Percentiles rank a stretch among this genome's conserved stretches.
Conservation (phyloP, 2,797 vertebrate genomes). For the Coregonus suidteri region DNA sequence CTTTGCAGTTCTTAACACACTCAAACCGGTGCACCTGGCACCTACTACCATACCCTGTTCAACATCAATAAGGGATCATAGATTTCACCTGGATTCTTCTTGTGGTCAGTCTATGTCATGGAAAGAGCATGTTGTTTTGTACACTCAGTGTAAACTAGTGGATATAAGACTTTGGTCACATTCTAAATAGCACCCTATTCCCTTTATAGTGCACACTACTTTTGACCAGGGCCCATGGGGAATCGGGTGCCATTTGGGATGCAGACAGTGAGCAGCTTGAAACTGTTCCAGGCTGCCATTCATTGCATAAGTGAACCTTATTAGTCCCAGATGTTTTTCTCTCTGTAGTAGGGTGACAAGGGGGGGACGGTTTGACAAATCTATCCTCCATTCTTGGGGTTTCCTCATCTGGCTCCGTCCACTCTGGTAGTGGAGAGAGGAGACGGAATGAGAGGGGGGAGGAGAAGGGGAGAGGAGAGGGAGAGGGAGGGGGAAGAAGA, state of each 20-base stretch:
- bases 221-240: not conserved
- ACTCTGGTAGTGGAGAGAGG: not conserved
- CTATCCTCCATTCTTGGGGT: conserved; percentile 21
- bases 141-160: too few relatives aligned
- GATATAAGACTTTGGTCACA: too few relatives aligned
- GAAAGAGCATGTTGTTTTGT: too few relatives aligned
- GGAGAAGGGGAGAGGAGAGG: not conserved
- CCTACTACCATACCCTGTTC: too few relatives aligned
- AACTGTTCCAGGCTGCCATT: conserved; percentile 16
- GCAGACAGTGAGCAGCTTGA: conserved; percentile 2
- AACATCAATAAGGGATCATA: too few relatives aligned
- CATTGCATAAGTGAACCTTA: conserved; percentile 31
- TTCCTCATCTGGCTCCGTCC: not conserved
- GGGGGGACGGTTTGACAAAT: conserved; percentile 43
- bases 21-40: too few relatives aligned
- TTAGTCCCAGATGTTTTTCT: conserved; percentile 33
- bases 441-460: not conserved
- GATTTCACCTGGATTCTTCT: too few relatives aligned
- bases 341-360: conserved; percentile 31
- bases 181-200: not conserved
- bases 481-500: conserved; percentile 17
- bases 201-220: too few relatives aligned
- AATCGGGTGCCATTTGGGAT: not conserved
- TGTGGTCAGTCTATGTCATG: too few relatives aligned
- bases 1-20: too few relatives aligned